These are phyloP conservation scores for Papilio helenus DNA, from an alignment of 1,140 invertebrate genomes.

Conservation along the genomic window DNA sequence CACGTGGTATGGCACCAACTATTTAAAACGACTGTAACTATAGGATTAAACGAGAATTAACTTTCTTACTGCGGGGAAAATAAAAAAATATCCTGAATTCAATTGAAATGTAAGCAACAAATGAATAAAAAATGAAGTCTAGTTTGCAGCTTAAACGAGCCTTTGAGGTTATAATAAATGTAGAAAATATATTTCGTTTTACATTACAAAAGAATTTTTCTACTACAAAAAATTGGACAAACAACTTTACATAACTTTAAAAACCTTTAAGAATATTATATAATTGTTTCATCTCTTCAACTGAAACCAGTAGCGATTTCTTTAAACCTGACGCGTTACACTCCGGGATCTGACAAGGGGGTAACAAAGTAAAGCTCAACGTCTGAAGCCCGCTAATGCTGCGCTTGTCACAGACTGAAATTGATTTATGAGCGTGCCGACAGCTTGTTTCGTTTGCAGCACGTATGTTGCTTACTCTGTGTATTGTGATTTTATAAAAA, in stretches of 20 bases:
- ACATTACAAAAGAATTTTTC: too few species aligned
- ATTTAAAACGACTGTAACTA: background rate
- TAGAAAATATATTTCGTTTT: too few species aligned
- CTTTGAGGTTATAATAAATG: too few species aligned
- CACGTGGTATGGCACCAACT: background rate
- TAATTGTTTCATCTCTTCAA: too few species aligned
- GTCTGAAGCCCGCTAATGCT: slow-evolving; percentile 49
- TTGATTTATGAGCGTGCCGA: slow-evolving; percentile 52
- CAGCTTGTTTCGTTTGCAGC: slow-evolving; percentile 35
- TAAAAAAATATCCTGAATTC: too few species aligned
- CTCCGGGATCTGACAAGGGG: slow-evolving; percentile 32
- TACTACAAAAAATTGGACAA: too few species aligned
- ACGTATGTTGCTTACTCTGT: background rate
- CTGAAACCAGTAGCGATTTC: slow-evolving; percentile 10
- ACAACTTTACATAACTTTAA: too few species aligned
- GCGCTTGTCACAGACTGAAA: slow-evolving; percentile 51
- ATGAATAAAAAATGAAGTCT: too few species aligned
- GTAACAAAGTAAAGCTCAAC: slow-evolving; percentile 45
- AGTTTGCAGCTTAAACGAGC: too few species aligned
- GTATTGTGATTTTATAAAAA: background rate
- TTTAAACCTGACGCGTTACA: slow-evolving; percentile 39
- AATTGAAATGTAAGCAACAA: too few species aligned
- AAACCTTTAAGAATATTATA: too few species aligned
- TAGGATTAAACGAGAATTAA: background rate
- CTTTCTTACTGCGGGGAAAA: too few species aligned